A percentile compares a stretch with the other conserved stretches of the same genome.
Conservation (phyloP, 2,797 vertebrate genomes). For the Channa striata region DNA sequence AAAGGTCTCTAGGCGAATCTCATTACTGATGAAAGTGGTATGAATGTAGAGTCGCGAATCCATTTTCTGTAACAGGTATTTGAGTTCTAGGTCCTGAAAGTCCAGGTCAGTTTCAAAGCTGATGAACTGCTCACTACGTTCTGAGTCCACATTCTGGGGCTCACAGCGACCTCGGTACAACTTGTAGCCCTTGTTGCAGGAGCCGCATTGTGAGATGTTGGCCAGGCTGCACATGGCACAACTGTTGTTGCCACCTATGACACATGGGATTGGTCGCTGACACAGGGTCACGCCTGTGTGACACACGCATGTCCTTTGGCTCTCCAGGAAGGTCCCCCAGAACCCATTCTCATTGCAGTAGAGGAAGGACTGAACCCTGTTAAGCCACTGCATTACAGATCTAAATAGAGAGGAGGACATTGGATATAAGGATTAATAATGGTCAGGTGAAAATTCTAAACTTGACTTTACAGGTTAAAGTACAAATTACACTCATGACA, state of each 20-base stretch:
- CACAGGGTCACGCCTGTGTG: conserved; percentile 95
- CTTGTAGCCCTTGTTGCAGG: conserved; percentile 99
- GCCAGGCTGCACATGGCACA: conserved; percentile 99
- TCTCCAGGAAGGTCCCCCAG: conserved; percentile 98
- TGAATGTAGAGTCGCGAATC: conserved; percentile 97
- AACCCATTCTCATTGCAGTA: conserved; percentile 99
- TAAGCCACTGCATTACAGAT: conserved; percentile 98
- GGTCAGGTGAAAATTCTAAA: background rate
- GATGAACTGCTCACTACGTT: conserved; percentile 98
- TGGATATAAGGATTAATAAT: conserved; percentile 41
- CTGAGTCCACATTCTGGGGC: conserved; percentile 99
- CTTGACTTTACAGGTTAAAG: conserved; percentile 15
- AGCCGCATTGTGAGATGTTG: conserved; percentile 98
- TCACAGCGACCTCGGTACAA: conserved; percentile 97
- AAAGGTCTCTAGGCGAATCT: conserved; percentile 98
- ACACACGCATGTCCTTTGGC: conserved; percentile 96
- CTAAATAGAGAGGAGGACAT: conserved; percentile 70
- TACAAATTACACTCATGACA: background rate
- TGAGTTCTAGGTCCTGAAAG: conserved; percentile 98
- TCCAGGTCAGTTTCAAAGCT: conserved; percentile 99
- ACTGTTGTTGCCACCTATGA: conserved; percentile 98
- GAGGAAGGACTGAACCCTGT: conserved; percentile 96
- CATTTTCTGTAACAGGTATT: conserved; percentile 98
- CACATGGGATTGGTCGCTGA: conserved; percentile 96
- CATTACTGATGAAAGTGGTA: conserved; percentile 99